Evolutionary conservation across 37 sponge, comb jelly and placozoan species (phyloP), one percentile per base, ranked within the genome.

Genomic region (Haliclona indistincta): DNA sequence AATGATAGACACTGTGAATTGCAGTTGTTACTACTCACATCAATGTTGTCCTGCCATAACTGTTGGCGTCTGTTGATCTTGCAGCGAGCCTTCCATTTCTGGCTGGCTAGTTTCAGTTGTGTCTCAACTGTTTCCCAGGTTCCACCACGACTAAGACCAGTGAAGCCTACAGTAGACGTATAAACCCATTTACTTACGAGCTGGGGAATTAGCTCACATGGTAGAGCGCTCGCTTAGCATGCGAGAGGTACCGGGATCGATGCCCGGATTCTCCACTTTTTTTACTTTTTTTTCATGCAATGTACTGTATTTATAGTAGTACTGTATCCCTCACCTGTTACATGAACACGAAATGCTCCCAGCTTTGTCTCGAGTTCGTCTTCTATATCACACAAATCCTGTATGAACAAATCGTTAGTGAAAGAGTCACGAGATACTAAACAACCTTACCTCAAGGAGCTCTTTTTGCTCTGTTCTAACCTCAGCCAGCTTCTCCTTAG

Each of bases 21-120:
- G 2, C 64, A 15, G 2, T 36, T 35, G 25, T 33, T 17, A 36
- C 4, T 41, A 38, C 89, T 89, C 38, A 89, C 89, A 51, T 89
- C 80, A n/a, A n/a, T n/a, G 36, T 83, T 86, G 74, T 89, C 89
- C 42, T 83, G 84, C 89, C 89, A 89, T 11, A 53, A 25, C 73
- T 89, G 89, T 58, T 89, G 71, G 34, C 79, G 84, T 43, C 67
- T 74, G 51, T 25, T 78, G 36, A 83, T 45, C 37, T 65, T 55
- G 54, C 89, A 89, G 38, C 77, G 73, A 5, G 89, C 80, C 68
- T 89, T 89, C 89, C 89, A 89, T 43, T 89, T 89, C 74, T 83
- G 89, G 73, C 43, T 83, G 70, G 80, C 43, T 49, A 89, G 58
- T 54, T 83, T 83, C 49, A 89, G 53, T 56, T 89, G 89, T 1